Conservation (phyloP, 2,113 vertebrate species). For the Passer montanus region DNA sequence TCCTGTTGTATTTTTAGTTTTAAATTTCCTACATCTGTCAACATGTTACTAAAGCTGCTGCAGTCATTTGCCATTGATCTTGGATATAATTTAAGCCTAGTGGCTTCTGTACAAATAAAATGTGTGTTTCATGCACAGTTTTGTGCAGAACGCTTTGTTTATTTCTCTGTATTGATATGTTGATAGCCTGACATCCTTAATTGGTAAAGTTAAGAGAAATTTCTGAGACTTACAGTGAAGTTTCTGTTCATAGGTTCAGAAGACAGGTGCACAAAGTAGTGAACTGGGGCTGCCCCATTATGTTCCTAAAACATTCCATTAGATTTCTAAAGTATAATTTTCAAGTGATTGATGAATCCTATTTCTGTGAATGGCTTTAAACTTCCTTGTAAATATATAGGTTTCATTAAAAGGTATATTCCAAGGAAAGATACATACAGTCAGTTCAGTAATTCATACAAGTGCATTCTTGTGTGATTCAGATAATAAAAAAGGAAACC, state of each 20-base stretch:
- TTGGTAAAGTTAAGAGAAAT: background rate
- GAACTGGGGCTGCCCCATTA: background rate
- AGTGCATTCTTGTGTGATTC: background rate
- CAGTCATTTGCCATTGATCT: background rate
- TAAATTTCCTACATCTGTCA: background rate
- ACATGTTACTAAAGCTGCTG: background rate
- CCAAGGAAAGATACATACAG: background rate
- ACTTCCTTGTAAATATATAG: background rate
- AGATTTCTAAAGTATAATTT: background rate
- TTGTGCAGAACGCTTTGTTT: background rate
- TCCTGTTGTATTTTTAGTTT: background rate
- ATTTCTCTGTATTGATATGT: background rate
- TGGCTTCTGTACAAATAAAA: background rate
- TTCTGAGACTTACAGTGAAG: background rate
- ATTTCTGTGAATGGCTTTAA: background rate
- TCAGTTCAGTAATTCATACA: background rate
- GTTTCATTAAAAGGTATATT: background rate
- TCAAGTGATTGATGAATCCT: background rate
- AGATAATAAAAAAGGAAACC: background rate
- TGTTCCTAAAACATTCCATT: background rate
- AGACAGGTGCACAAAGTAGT: background rate
- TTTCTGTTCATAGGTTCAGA: background rate
- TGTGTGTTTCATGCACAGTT: background rate
- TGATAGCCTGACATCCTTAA: background rate
- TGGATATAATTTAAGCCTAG: background rate